phyloP scores from a whole-genome alignment of 2,113 vertebrate genomes.

The Pyrgilauda ruficollis region DNA sequence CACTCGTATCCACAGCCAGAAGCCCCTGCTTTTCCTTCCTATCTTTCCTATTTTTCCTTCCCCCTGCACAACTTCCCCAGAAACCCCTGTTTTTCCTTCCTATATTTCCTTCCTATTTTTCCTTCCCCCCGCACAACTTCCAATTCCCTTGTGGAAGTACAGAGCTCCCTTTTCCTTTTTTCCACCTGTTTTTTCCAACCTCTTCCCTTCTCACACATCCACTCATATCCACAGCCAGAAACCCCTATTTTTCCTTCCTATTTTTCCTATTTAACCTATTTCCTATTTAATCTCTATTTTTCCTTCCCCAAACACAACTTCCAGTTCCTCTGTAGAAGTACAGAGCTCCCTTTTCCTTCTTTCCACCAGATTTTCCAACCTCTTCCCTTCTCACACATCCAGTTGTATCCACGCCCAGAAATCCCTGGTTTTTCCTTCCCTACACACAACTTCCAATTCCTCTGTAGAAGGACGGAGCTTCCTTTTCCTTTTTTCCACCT shows the following conservation, averaged over 20 bases:
- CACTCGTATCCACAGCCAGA: rapidly evolving
- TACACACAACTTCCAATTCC: neutral
- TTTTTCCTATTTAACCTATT: too few species aligned
- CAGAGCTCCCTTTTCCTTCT: too few species aligned
- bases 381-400: too few species aligned
- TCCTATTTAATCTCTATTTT: too few species aligned
- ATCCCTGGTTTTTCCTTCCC: neutral
- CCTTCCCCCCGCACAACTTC: neutral
- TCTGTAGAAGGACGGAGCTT: too few species aligned
- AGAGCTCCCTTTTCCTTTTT: neutral
- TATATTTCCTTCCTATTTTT: neutral
- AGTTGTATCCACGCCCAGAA: too few species aligned
- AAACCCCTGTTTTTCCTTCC: neutral
- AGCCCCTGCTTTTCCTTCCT: neutral
- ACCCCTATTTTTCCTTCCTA: neutral
- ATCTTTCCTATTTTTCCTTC: too few species aligned
- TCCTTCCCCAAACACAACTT: neutral
- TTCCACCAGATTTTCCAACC: too few species aligned
- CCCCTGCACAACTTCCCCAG: too few species aligned
- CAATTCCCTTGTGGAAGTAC: neutral
- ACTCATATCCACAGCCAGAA: neutral
- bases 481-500: too few species aligned
- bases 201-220: neutral
- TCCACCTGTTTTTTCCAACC: neutral
- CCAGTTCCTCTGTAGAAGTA: too few species aligned